Conservation (phyloP, 2,113 vertebrate genomes). For the Rhynchomys soricoides region DNA sequence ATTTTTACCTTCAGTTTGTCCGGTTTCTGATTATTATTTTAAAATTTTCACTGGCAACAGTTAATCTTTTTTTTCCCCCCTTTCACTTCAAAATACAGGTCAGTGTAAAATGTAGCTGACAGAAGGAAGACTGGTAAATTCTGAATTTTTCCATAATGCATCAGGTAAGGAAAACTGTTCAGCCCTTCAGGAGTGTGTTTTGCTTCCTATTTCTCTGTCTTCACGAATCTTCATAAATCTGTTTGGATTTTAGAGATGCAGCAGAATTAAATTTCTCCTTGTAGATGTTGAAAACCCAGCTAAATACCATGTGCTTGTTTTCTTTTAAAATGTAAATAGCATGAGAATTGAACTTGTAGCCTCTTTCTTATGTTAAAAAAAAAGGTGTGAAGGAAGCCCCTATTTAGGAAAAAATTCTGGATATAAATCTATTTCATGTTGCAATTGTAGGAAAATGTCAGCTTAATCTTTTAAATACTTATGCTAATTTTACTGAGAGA, state of each 20-base stretch:
- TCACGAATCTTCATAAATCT: slow-evolving; percentile 72
- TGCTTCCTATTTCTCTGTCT: slow-evolving; percentile 77
- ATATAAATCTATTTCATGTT: slow-evolving; percentile 85
- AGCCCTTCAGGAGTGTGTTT: slow-evolving; percentile 76
- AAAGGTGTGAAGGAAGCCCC: slow-evolving; percentile 42
- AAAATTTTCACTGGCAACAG: slow-evolving; percentile 83
- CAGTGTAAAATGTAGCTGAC: slow-evolving; percentile 87
- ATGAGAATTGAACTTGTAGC: slow-evolving; percentile 79
- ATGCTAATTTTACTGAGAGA: slow-evolving; percentile 82
- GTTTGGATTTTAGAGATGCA: slow-evolving; percentile 71
- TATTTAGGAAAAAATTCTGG: slow-evolving; percentile 79
- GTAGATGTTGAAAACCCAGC: slow-evolving; percentile 76
- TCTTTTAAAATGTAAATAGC: slow-evolving; percentile 71
- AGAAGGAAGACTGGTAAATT: slow-evolving; percentile 79
- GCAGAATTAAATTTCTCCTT: slow-evolving; percentile 78
- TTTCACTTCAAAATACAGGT: slow-evolving; percentile 90
- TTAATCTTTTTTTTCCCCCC: slow-evolving; percentile 77
- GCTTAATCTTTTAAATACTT: slow-evolving; percentile 85
- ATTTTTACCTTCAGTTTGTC: slow-evolving; percentile 85
- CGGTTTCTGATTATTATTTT: slow-evolving; percentile 83
- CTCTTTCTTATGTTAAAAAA: slow-evolving; percentile 62
- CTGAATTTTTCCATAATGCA: slow-evolving; percentile 83
- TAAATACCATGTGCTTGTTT: slow-evolving; percentile 66
- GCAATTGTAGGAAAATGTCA: slow-evolving; percentile 86
- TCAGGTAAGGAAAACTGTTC: slow-evolving; percentile 81